phyloP scores from a whole-genome alignment of 2,797 vertebrate genomes.

The Mormyrops boulengeri region DNA sequence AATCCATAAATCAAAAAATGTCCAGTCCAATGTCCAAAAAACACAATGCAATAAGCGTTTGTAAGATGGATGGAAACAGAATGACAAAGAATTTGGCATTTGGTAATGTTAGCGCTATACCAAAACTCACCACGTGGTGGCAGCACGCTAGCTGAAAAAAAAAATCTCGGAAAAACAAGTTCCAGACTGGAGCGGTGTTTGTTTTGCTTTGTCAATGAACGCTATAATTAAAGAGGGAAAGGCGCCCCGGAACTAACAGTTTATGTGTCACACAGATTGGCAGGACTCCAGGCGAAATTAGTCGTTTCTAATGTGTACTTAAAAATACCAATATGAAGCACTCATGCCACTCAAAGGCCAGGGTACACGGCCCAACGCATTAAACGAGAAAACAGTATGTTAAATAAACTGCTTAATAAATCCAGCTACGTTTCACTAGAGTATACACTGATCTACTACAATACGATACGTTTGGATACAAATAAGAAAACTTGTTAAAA shows the following conservation, averaged over 20 bases:
- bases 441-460: background rate
- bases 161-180: background rate
- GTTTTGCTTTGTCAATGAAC: conserved; percentile 12
- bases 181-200: background rate
- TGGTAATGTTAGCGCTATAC: background rate
- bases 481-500: background rate
- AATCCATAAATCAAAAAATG: background rate
- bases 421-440: background rate
- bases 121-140: conserved; percentile 6
- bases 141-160: background rate
- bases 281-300: background rate
- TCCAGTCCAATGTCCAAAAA: background rate
- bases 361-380: background rate
- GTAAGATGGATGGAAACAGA: background rate
- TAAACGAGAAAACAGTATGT: background rate
- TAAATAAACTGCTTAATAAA: background rate
- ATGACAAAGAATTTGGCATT: background rate
- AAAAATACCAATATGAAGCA: conserved; percentile 1
- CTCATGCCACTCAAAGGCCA: background rate
- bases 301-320: background rate
- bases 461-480: background rate
- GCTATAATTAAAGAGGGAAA: conserved; percentile 12
- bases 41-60: background rate
- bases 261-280: background rate
- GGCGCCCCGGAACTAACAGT: background rate